phyloP scores from a whole-genome alignment of 2,113 vertebrate species.

The Cariama cristata region DNA sequence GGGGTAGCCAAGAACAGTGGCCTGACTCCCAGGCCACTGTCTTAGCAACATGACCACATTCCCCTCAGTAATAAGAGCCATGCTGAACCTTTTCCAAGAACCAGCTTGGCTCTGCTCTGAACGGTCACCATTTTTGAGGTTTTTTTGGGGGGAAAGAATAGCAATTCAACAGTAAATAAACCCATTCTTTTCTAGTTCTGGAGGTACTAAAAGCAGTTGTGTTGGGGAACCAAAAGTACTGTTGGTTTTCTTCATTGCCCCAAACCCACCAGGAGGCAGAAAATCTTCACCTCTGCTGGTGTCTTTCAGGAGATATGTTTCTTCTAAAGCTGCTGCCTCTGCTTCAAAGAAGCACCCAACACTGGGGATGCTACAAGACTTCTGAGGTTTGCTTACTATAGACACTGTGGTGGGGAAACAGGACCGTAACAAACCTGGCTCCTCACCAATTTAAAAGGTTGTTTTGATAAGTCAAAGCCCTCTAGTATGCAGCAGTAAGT shows the following conservation, averaged over 20 bases:
- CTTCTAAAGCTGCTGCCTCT: neutral
- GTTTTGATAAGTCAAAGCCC: neutral
- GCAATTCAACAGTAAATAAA: neutral
- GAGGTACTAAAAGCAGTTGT: neutral
- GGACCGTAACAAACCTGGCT: neutral
- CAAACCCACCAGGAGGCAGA: neutral
- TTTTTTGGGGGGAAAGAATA: neutral
- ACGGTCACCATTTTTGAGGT: neutral
- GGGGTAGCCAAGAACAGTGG: neutral
- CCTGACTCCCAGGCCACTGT: conserved; percentile 6
- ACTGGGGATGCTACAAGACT: neutral
- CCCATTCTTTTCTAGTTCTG: neutral
- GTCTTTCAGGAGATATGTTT: neutral
- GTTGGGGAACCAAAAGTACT: neutral
- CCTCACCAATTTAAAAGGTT: neutral
- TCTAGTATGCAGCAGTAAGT: neutral
- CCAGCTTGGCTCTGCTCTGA: neutral
- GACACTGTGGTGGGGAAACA: neutral
- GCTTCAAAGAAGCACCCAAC: neutral
- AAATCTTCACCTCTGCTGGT: neutral
- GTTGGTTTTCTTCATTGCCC: neutral
- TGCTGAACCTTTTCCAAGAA: neutral
- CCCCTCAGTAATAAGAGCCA: neutral
- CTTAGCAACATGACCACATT: conserved; percentile 19
- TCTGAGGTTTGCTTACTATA: neutral